A percentile compares a stretch with the other conserved stretches of the same genome.
phyloP scores from a whole-genome alignment of 2,888 invertebrate species.

The Halictus quadricinctus region DNA sequence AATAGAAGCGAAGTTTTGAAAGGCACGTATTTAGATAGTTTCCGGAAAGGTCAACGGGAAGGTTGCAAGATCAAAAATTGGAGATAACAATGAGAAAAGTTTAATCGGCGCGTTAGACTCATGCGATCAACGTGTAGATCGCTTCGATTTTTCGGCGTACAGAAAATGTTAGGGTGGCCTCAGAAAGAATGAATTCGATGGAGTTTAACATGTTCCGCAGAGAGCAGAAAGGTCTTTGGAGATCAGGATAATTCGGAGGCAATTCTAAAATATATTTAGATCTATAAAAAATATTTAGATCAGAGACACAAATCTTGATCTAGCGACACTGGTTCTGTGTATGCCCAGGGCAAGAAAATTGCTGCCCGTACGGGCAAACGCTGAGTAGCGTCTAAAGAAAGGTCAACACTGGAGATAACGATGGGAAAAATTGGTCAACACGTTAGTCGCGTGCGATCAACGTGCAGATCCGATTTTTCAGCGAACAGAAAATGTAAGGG shows the following conservation, averaged over 20 bases:
- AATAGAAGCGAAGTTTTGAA: background rate
- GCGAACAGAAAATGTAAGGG: background rate
- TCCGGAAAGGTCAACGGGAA: background rate
- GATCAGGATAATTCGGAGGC: background rate
- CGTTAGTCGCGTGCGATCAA: background rate
- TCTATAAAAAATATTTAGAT: too few relatives aligned
- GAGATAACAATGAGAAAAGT: conserved; percentile 7
- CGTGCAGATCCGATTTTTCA: background rate
- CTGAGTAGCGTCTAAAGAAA: background rate
- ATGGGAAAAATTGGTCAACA: conserved; percentile 9
- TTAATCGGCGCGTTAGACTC: background rate
- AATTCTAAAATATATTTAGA: too few relatives aligned
- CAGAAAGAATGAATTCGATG: background rate
- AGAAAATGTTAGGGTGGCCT: background rate
- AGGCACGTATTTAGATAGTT: background rate
- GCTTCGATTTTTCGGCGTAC: background rate
- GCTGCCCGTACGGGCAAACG: too few relatives aligned
- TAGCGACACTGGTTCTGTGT: too few relatives aligned
- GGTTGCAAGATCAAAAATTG: background rate
- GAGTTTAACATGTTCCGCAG: background rate
- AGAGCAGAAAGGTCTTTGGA: background rate
- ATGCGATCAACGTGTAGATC: background rate
- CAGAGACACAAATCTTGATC: too few relatives aligned
- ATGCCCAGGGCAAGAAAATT: too few relatives aligned
- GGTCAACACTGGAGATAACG: background rate